Evolutionary conservation across 2,888 invertebrate genomes (phyloP).

Genomic region (Mesopsocus fuscifrons): DNA sequence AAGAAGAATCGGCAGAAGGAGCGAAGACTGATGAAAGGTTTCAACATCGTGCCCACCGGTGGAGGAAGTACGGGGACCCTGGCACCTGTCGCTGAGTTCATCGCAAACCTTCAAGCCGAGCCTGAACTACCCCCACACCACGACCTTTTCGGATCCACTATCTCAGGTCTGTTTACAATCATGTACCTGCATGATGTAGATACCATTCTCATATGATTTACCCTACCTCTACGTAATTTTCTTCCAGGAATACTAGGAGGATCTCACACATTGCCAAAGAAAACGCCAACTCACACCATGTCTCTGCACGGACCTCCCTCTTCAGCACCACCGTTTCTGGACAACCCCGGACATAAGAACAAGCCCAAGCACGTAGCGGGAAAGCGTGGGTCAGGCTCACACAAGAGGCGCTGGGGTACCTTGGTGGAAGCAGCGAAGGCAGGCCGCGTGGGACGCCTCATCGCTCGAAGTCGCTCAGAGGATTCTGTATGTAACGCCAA

Average conservation of each 20-base stretch:
- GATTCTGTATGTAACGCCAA: constrained; percentile 53
- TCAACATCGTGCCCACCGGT: constrained; percentile 45
- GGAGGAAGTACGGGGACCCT: constrained; percentile 30
- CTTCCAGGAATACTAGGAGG: constrained; percentile 3
- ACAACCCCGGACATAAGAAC: constrained; percentile 13
- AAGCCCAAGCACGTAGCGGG: constrained; percentile 12
- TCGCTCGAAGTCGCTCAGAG: constrained; percentile 59
- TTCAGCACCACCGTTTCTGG: constrained; percentile 17
- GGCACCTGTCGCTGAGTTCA: constrained; percentile 61
- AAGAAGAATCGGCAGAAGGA: constrained; percentile 89
- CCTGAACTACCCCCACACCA: constrained; percentile 24
- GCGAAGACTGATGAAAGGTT: constrained; percentile 80
- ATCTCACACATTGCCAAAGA: constrained; percentile 6
- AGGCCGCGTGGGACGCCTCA: constrained; percentile 58
- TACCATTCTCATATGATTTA: not conserved
- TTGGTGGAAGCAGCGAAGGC: constrained; percentile 73
- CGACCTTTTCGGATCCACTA: constrained; percentile 45
- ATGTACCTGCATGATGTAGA: no score
- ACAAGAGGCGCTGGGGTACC: constrained; percentile 31
- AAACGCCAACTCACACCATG: constrained; percentile 14
- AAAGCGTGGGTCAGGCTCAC: constrained; percentile 13
- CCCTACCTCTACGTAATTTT: not conserved
- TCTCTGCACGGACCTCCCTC: constrained; percentile 12
- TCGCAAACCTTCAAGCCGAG: constrained; percentile 46
- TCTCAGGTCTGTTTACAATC: constrained; percentile 36